These are phyloP conservation scores for Xenops minutus DNA, from an alignment of 2,797 vertebrate genomes.

Conservation along the genomic window DNA sequence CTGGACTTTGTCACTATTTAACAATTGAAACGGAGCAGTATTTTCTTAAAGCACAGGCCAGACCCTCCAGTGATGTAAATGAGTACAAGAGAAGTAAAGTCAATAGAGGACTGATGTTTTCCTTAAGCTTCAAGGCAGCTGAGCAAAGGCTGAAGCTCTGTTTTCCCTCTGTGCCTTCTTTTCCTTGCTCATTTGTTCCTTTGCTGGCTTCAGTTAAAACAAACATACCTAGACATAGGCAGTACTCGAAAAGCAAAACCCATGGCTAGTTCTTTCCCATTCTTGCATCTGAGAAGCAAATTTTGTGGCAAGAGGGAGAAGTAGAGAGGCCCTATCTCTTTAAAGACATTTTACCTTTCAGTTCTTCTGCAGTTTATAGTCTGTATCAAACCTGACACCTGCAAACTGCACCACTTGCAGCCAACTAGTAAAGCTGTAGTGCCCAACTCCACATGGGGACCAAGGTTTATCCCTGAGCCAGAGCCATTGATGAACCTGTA, in stretches of 20 bases:
- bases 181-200: not conserved
- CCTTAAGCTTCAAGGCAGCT: not conserved
- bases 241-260: not conserved
- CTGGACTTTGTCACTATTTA: conserved; percentile 67
- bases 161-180: not conserved
- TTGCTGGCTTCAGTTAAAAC: not conserved
- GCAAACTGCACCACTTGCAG: not conserved
- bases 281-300: not conserved
- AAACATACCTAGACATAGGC: not conserved
- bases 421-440: not conserved
- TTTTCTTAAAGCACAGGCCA: conserved; percentile 34
- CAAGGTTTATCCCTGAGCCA: not conserved
- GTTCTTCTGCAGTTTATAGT: not conserved
- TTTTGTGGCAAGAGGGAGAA: not conserved
- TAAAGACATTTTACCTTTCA: not conserved
- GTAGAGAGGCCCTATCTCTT: not conserved
- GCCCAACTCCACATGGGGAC: not conserved
- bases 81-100: not conserved
- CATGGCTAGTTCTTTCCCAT: not conserved
- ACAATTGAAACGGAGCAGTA: conserved; percentile 47
- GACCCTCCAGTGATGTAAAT: not conserved
- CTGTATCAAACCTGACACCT: not conserved
- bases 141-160: not conserved
- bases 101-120: not conserved
- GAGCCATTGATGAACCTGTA: not conserved